phyloP scores from a whole-genome alignment of 1,140 invertebrate genomes.

The Uloborus diversus region DNA sequence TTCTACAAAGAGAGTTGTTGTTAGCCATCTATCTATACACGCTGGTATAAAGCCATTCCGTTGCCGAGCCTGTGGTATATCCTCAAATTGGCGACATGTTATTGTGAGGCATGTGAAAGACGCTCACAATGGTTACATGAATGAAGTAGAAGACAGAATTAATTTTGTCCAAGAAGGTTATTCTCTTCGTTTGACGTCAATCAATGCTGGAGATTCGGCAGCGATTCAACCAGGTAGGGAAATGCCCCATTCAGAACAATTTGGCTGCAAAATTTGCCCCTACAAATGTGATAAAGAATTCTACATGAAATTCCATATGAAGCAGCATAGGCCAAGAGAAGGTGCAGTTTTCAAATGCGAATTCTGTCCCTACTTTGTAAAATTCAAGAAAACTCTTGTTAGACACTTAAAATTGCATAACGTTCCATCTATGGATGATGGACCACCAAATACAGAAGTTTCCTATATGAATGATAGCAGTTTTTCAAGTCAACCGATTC shows the following conservation, averaged over 20 bases:
- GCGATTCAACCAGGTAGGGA: constrained; percentile 16
- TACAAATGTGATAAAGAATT: constrained; percentile 74
- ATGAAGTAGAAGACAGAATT: constrained; percentile 58
- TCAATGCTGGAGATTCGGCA: background rate
- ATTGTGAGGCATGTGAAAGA: constrained; percentile 66
- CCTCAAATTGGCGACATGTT: constrained; percentile 82
- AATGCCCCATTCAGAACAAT: no score
- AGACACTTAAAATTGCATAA: constrained; percentile 66
- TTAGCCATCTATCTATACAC: constrained; percentile 68
- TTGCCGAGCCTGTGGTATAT: constrained; percentile 78
- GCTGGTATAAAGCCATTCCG: constrained; percentile 68
- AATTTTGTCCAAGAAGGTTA: constrained; percentile 52
- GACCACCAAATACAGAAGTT: background rate
- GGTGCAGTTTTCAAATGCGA: constrained; percentile 81
- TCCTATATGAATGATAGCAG: background rate
- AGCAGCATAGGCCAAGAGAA: constrained; percentile 76
- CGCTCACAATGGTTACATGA: constrained; percentile 47
- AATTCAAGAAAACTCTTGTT: constrained; percentile 62
- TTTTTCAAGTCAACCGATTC: background rate
- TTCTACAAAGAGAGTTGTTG: constrained; percentile 72
- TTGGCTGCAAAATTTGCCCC: constrained; percentile 78
- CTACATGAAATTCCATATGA: constrained; percentile 75
- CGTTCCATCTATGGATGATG: constrained; percentile 6
- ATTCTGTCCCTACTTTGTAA: constrained; percentile 72
- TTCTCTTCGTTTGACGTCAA: constrained; percentile 11